phyloP scores from a whole-genome alignment of 1,140 invertebrate genomes.

The Hesperophylax magnus region DNA sequence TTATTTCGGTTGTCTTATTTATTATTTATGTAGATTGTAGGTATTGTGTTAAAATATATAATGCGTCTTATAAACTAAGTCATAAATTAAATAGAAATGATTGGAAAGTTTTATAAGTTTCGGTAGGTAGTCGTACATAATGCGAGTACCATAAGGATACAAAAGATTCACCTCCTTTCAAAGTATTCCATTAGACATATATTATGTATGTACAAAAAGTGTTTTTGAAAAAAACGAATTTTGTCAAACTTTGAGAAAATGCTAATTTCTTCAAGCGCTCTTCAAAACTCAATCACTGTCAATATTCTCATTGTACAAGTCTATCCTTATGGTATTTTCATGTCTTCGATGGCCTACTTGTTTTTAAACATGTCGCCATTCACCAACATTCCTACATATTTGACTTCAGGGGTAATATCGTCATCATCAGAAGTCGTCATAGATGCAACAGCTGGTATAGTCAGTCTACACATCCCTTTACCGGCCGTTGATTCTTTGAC shows the following conservation, averaged over 20 bases:
- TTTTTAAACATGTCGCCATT: constrained; percentile 49
- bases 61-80: too few species aligned
- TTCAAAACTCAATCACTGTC: not conserved
- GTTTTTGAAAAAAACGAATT: too few species aligned
- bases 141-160: too few species aligned
- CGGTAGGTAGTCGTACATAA: too few species aligned
- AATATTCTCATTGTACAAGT: not conserved
- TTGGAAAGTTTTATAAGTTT: too few species aligned
- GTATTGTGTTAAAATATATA: too few species aligned
- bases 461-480: constrained; percentile 36
- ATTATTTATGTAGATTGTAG: too few species aligned
- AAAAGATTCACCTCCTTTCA: not conserved
- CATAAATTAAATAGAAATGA: too few species aligned
- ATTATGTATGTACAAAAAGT: not conserved
- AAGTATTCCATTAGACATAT: not conserved
- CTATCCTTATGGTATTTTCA: too few species aligned
- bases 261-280: not conserved
- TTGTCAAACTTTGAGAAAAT: not conserved
- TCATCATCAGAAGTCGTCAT: constrained; percentile 46
- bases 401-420: constrained; percentile 52
- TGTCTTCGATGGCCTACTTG: not conserved
- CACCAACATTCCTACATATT: constrained; percentile 40
- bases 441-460: constrained; percentile 19
- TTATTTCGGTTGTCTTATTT: too few species aligned
- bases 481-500: not conserved